Percentiles rank a stretch among this genome's conserved stretches.
Evolutionary conservation across 2,113 vertebrate species (phyloP).

Genomic region (Camelus bactrianus): DNA sequence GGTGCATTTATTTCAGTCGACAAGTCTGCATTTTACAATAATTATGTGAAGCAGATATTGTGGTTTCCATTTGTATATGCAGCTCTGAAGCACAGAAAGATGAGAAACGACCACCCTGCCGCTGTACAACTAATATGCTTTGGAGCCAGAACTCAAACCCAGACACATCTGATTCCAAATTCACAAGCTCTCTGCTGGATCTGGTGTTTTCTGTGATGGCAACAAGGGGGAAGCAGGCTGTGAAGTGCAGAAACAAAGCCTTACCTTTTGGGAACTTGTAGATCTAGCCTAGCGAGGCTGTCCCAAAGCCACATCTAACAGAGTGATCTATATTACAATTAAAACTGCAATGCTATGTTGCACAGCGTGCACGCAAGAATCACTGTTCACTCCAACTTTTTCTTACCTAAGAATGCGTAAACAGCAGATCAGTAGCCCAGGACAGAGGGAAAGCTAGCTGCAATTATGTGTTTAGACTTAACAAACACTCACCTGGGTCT

Average conservation of each 20-base stretch:
- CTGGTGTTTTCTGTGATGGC: too few species aligned
- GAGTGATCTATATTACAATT: not conserved
- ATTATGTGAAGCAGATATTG: not conserved
- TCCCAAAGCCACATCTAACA: not conserved
- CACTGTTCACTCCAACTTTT: not conserved
- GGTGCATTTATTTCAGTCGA: too few species aligned
- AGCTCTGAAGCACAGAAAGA: not conserved
- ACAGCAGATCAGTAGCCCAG: not conserved
- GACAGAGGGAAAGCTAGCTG: not conserved
- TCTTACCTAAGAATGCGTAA: not conserved
- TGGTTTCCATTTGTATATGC: not conserved
- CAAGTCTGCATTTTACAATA: not conserved
- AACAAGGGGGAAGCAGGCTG: rapidly evolving
- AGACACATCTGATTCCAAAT: rapidly evolving
- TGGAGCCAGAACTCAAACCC: too few species aligned
- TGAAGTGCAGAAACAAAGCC: not conserved
- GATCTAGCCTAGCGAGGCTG: not conserved
- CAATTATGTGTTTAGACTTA: not conserved
- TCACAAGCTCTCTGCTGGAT: not conserved
- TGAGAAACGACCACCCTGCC: rapidly evolving
- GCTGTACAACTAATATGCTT: rapidly evolving
- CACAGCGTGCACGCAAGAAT: not conserved
- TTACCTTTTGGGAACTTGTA: not conserved
- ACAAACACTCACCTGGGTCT: not conserved
- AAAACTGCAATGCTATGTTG: not conserved